A percentile compares a stretch with the other conserved stretches of the same genome.
phyloP scores from a whole-genome alignment of 2,797 vertebrate genomes.

The Psittacula echo region DNA sequence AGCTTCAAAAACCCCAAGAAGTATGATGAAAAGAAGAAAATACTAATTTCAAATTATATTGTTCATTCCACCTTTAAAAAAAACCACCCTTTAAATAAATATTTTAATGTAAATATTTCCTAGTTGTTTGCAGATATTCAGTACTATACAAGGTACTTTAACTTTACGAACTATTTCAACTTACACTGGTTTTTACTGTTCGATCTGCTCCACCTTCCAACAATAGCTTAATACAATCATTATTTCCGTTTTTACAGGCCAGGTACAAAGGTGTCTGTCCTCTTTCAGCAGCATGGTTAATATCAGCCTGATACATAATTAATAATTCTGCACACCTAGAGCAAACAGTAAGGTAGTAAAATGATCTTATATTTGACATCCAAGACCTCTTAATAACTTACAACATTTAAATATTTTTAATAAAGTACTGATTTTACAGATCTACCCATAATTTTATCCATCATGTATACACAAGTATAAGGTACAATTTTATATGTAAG shows the following conservation, averaged over 20 bases:
- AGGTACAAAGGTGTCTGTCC: slow-evolving; percentile 89
- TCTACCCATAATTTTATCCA: background rate
- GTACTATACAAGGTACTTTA: background rate
- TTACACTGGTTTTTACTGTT: slow-evolving; percentile 82
- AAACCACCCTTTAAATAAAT: background rate
- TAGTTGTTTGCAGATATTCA: background rate
- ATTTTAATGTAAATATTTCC: background rate
- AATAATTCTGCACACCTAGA: slow-evolving; percentile 89
- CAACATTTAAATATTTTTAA: background rate
- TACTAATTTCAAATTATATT: background rate
- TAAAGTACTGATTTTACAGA: background rate
- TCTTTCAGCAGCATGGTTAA: slow-evolving; percentile 82
- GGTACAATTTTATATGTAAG: background rate
- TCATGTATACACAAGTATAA: background rate
- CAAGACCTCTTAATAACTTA: background rate
- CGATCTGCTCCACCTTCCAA: slow-evolving; percentile 85
- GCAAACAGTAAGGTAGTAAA: slow-evolving; percentile 30
- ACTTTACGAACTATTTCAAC: slow-evolving; percentile 59
- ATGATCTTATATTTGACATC: background rate
- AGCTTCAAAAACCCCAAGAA: background rate
- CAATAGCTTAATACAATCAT: slow-evolving; percentile 84
- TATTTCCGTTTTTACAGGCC: slow-evolving; percentile 87
- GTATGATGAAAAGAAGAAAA: background rate
- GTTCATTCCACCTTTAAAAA: background rate
- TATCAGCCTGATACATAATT: slow-evolving; percentile 84